A percentile compares a stretch with the other conserved stretches of the same genome.
Conservation (phyloP, 2,113 vertebrate species). For the Phylloscopus trochilus region DNA sequence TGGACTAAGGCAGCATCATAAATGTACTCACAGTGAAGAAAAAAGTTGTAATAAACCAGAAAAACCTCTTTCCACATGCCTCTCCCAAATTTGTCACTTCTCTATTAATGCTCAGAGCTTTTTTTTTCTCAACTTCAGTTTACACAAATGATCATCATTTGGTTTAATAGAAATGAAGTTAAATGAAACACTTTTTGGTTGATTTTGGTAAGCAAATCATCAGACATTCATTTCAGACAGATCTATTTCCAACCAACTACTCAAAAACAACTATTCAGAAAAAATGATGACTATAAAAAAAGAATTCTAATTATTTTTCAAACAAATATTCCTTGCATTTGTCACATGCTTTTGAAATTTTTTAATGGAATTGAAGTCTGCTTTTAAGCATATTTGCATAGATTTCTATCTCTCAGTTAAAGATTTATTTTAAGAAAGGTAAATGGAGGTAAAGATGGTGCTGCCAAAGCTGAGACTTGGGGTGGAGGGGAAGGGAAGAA, state of each 20-base stretch:
- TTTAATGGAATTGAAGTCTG: not conserved
- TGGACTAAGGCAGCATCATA: not conserved
- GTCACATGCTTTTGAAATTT: not conserved
- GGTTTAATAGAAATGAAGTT: not conserved
- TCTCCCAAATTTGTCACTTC: not conserved
- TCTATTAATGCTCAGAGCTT: not conserved
- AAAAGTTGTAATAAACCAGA: not conserved
- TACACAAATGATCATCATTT: not conserved
- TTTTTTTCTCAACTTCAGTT: not conserved
- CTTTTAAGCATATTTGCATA: not conserved
- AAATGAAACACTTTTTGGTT: not conserved
- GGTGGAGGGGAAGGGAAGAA: not conserved
- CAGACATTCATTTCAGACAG: not conserved
- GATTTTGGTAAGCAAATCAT: not conserved
- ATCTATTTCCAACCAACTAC: not conserved
- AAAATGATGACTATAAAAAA: not conserved
- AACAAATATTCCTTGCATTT: not conserved
- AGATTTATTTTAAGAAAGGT: not conserved
- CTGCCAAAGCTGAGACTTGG: not conserved
- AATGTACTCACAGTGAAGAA: not conserved
- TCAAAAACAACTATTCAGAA: not conserved
- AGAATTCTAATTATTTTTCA: not conserved
- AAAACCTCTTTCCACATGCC: not conserved
- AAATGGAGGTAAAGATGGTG: not conserved
- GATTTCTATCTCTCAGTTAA: not conserved